Evolutionary conservation across 2,113 vertebrate species (phyloP), one percentile per base, ranked within the genome.

Genomic region (Triplophysa tibetana): DNA sequence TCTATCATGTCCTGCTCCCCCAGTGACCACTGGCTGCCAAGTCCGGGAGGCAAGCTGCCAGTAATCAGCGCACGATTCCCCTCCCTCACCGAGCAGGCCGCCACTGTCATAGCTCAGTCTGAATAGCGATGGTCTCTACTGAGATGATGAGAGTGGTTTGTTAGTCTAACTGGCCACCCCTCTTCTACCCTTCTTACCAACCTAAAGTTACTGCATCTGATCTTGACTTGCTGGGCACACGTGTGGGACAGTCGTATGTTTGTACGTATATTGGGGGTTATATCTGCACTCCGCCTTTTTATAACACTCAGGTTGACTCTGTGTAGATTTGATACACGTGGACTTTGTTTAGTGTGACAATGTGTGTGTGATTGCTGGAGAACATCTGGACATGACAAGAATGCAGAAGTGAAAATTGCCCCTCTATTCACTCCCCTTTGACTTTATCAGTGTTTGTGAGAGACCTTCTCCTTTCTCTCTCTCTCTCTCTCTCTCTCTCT

Each of bases 41-140:
- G 90, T 91, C 80, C 26, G 84, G 86, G 77, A 83, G 92, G 92
- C 92, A 92, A 87, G 70, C 89, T 93, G 91, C 93, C 93, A 94
- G 91, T 85, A 85, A 87, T 90, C 88, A 83, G 88, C 83, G 82
- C 89, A 85, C 88, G 89, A 90, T 89, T 90, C 86, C 91, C 88
- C 85, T 90, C 88, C 87, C 83, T 86, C 86, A 87, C 91, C 90
- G 66, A 83, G 86, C 83, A 86, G 89, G 82, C 45, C 88, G 82
- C 86, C 81, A 81, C 87, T 85, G 78, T 78, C 80, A 66, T 64
- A 77, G 74, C 80, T 77, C 73, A 26, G 64, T 80, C 76, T 50
- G 75, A 67, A 17, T 29, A 78, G 68, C 56, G 54, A 79, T 41
- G 38, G 54, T 70, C 75, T 75, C 23, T 70, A 77, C 83, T 87